Evolutionary conservation across 2,113 vertebrate species (phyloP).

Genomic region (Theropithecus gelada): DNA sequence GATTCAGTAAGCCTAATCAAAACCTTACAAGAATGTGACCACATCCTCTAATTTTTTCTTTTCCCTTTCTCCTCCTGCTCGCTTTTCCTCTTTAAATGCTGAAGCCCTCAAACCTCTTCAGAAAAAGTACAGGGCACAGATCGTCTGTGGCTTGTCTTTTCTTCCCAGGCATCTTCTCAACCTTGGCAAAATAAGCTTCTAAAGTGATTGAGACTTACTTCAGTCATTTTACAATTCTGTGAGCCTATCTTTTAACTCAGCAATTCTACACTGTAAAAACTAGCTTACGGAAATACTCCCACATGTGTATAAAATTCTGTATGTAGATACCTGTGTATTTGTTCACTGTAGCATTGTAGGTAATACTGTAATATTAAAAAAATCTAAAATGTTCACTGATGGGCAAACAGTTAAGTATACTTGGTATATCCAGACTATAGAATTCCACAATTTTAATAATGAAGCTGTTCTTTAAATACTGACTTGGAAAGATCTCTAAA

Average conservation of each 20-base stretch:
- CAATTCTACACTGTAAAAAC: neutral
- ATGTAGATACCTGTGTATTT: neutral
- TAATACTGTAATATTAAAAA: neutral
- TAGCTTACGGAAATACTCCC: neutral
- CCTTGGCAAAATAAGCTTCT: too few relatives aligned
- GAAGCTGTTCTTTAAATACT: neutral
- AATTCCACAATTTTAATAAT: neutral
- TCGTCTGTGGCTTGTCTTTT: too few relatives aligned
- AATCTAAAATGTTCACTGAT: neutral
- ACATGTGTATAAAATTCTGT: neutral
- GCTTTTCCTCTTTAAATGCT: too few relatives aligned
- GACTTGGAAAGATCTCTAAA: neutral
- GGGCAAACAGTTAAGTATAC: neutral
- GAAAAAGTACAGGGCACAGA: too few relatives aligned
- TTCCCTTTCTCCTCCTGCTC: too few relatives aligned
- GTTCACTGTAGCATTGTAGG: neutral
- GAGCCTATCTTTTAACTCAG: neutral
- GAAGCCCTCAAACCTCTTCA: too few relatives aligned
- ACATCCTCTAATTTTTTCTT: too few relatives aligned
- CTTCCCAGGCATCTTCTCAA: too few relatives aligned
- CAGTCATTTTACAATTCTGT: neutral
- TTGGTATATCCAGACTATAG: neutral
- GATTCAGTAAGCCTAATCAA: too few relatives aligned
- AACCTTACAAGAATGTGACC: too few relatives aligned
- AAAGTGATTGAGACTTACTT: too few relatives aligned